Evolutionary conservation across 2,797 vertebrate genomes (phyloP).

Genomic region (Agapornis canus): DNA sequence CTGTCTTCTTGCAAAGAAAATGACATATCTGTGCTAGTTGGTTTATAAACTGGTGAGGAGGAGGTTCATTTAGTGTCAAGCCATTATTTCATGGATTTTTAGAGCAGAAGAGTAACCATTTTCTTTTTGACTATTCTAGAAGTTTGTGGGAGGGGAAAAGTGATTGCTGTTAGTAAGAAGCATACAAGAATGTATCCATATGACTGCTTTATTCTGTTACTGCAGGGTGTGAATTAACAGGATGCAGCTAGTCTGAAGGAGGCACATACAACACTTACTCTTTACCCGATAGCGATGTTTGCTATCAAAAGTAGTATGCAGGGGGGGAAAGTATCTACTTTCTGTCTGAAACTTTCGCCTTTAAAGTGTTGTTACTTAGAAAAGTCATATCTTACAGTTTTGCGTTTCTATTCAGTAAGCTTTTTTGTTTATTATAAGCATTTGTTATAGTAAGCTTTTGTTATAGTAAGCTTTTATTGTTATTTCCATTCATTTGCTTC

Average conservation of each 20-base stretch:
- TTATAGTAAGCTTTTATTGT: not conserved
- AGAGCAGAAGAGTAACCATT: slow-evolving; percentile 20
- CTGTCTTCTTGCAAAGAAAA: slow-evolving; percentile 43
- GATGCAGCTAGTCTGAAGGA: not conserved
- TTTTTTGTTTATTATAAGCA: not conserved
- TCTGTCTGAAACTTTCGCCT: not conserved
- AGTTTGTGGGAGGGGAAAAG: not conserved
- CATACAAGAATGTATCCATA: not conserved
- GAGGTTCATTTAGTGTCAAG: slow-evolving; percentile 7
- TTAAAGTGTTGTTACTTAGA: not conserved
- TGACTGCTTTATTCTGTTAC: not conserved
- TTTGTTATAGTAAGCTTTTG: not conserved
- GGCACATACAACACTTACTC: not conserved
- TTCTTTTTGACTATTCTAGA: slow-evolving; percentile 20
- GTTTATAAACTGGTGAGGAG: slow-evolving; percentile 35
- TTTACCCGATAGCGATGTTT: not conserved
- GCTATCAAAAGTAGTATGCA: not conserved
- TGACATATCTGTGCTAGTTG: not conserved
- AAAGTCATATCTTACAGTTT: not conserved
- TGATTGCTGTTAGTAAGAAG: not conserved
- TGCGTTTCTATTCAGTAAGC: not conserved
- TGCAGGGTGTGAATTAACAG: not conserved
- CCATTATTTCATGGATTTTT: slow-evolving; percentile 35
- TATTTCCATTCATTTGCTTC: not conserved
- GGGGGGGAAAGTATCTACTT: not conserved